phyloP scores from a whole-genome alignment of 2,113 vertebrate species.

The Chaetodon trifascialis region DNA sequence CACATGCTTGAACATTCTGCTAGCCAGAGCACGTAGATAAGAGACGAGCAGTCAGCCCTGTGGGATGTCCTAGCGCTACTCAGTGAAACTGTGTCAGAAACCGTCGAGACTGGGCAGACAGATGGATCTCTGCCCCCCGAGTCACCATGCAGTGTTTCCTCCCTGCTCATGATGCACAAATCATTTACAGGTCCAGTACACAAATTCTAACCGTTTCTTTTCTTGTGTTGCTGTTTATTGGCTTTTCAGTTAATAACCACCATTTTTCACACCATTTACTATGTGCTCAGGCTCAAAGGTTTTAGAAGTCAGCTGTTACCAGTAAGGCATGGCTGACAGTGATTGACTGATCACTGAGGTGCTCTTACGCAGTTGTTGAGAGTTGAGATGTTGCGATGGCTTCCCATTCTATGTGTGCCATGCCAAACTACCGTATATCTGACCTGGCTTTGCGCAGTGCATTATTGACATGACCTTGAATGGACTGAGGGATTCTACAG shows the following conservation, averaged over 20 bases:
- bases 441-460: neutral
- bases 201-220: neutral
- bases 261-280: neutral
- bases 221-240: neutral
- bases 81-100: constrained; percentile 1
- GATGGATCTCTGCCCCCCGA: constrained; percentile 27
- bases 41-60: neutral
- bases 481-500: neutral
- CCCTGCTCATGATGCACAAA: constrained; percentile 1
- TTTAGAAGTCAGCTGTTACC: neutral
- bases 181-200: constrained; percentile 19
- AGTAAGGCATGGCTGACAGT: neutral
- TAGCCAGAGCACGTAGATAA: neutral
- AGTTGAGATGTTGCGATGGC: neutral
- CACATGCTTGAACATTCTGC: constrained; percentile 24
- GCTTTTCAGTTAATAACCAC: constrained; percentile 6
- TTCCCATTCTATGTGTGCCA: neutral
- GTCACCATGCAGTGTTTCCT: constrained; percentile 23
- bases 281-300: neutral
- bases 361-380: neutral
- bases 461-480: constrained; percentile 3
- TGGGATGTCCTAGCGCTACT: neutral
- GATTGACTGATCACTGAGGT: neutral
- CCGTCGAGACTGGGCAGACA: constrained; percentile 35
- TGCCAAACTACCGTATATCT: neutral